Evolutionary conservation across 2,888 invertebrate species (phyloP).

Genomic region (Achlya flavicornis): DNA sequence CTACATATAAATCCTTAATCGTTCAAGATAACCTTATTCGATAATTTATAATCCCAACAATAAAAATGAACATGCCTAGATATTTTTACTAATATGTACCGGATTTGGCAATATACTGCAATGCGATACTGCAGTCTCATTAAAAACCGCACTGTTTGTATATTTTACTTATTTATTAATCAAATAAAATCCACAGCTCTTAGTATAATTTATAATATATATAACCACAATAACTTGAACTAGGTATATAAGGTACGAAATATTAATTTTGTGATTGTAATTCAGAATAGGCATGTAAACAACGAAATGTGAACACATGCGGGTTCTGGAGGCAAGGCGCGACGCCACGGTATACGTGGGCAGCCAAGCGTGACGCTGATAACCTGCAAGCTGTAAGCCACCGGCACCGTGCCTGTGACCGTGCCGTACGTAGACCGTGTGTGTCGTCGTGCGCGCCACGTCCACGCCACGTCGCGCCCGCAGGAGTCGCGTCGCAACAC

Average conservation of each 20-base stretch:
- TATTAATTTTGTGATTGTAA: neutral
- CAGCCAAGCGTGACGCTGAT: conserved; percentile 61
- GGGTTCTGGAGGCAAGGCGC: conserved; percentile 30
- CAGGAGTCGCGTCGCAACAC: conserved; percentile 19
- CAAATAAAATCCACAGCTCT: too few species aligned
- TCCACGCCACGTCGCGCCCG: neutral
- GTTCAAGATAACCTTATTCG: too few species aligned
- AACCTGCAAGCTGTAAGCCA: conserved; percentile 32
- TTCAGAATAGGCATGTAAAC: conserved; percentile 28
- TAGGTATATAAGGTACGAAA: too few species aligned
- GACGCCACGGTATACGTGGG: conserved; percentile 30
- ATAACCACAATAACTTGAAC: neutral
- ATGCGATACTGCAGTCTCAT: too few species aligned
- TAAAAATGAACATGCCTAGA: too few species aligned
- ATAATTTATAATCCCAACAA: too few species aligned
- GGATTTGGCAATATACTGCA: neutral
- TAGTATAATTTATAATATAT: too few species aligned
- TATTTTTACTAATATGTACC: too few species aligned
- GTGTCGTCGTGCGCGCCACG: conserved; percentile 20
- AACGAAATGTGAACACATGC: conserved; percentile 44
- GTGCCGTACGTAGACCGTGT: conserved; percentile 25
- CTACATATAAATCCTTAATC: too few species aligned
- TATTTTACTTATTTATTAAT: too few species aligned
- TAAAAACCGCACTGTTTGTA: neutral
- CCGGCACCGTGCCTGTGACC: conserved; percentile 26